Percentiles rank a stretch among this genome's conserved stretches.
phyloP scores from a whole-genome alignment of 2,888 invertebrate genomes.

The Apotomis turbidana region DNA sequence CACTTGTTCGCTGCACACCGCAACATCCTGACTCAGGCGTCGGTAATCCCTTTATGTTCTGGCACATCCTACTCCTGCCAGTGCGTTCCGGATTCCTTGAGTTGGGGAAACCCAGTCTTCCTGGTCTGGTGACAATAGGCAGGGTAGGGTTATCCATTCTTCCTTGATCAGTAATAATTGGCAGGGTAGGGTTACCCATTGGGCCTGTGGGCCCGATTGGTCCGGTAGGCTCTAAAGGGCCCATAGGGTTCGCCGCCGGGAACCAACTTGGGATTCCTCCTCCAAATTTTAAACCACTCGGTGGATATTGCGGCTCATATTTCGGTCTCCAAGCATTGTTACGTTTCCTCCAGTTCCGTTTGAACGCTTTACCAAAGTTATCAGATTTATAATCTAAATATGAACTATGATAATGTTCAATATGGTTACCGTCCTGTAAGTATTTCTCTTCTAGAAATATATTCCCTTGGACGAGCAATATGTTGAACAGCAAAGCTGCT shows the following conservation, averaged over 20 bases:
- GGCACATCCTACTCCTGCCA: constrained; percentile 4
- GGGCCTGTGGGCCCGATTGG: neutral
- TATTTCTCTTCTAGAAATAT: constrained; percentile 20
- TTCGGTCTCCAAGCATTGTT: constrained; percentile 9
- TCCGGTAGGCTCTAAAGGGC: neutral
- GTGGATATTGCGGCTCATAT: neutral
- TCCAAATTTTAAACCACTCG: neutral
- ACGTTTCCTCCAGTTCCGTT: neutral
- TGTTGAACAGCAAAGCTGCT: constrained; percentile 35
- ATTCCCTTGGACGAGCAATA: constrained; percentile 29
- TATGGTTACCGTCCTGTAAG: constrained; percentile 12
- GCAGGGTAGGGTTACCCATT: neutral
- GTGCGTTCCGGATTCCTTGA: neutral
- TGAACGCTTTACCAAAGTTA: neutral
- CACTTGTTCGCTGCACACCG: constrained; percentile 30
- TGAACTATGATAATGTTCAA: constrained; percentile 19
- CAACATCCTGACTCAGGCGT: constrained; percentile 37
- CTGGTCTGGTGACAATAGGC: neutral
- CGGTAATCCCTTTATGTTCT: constrained; percentile 27
- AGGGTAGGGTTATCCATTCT: neutral
- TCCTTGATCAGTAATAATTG: neutral
- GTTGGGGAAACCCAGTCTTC: neutral
- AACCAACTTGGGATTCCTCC: constrained; percentile 2
- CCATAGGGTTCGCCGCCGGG: neutral
- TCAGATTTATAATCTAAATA: constrained; percentile 35